Conservation (phyloP, 1,140 invertebrate species). For the Habropoda laboriosa region DNA sequence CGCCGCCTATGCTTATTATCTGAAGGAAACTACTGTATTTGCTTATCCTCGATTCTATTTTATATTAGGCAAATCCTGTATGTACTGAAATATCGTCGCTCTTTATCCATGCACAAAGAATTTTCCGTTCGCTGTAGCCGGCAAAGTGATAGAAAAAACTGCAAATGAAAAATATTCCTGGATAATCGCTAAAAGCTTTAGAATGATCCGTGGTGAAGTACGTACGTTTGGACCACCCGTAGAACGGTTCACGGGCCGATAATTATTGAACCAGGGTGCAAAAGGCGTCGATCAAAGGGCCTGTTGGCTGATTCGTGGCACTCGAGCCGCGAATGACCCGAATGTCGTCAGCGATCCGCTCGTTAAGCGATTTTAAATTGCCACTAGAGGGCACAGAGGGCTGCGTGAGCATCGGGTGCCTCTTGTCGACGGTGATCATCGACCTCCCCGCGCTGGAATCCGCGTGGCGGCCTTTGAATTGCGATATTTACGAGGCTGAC, state of each 20-base stretch:
- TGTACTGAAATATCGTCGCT: too few species aligned
- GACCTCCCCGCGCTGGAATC: slow-evolving; percentile 1
- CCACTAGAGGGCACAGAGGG: slow-evolving; percentile 11
- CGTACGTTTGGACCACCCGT: background rate
- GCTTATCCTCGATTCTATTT: too few species aligned
- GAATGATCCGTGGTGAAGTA: too few species aligned
- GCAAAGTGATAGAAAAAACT: too few species aligned
- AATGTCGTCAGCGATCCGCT: slow-evolving; percentile 42
- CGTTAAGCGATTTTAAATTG: slow-evolving; percentile 71
- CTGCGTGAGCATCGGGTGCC: slow-evolving; percentile 23
- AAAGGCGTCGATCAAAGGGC: slow-evolving; percentile 35
- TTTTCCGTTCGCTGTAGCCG: too few species aligned
- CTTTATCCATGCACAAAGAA: too few species aligned
- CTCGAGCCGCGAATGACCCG: slow-evolving; percentile 38
- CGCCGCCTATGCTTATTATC: too few species aligned
- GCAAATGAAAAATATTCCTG: too few species aligned
- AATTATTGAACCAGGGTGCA: background rate
- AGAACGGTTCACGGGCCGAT: background rate
- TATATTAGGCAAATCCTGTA: too few species aligned
- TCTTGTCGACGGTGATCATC: slow-evolving; percentile 29
- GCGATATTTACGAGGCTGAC: slow-evolving; percentile 64
- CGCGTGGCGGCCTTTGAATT: slow-evolving; percentile 53
- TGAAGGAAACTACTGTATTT: too few species aligned
- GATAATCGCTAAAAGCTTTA: too few species aligned
- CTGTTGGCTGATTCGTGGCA: too few species aligned